Base-by-base conservation (phyloP, 2,113 vertebrate genomes). In the Zingel zingel region DNA sequence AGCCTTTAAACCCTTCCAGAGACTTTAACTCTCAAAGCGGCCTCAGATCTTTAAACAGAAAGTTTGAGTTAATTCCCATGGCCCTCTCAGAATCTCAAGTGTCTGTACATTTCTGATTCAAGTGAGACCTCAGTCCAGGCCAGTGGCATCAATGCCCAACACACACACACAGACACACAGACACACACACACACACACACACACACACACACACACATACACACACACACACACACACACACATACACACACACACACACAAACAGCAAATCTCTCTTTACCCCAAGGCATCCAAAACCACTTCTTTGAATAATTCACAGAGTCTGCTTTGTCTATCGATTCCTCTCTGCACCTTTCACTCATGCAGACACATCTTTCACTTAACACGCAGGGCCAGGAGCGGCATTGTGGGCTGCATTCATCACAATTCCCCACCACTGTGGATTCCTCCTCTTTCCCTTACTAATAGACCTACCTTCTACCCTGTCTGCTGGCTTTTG, bases 291-390 rank as follows among this genome's bases (percentile, higher is more conserved):
- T 65, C 85, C 43, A 51, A 58, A 88, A 83, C 66, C 79, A 77
- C 56, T 48, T 83, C 82, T 79, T 82, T 94, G 91, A 93, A 93
- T 94, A 90, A 94, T 93, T 93, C 92, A 92, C 86, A 0, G 0
- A 59, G 70, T n/a, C 64, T 72, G 80, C 86, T 93, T 89, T 87
- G 91, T 89, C 85, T 86, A 94, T 93, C 66, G 89, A 92, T 93
- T 84, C 50, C 59, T 67, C 63, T 82, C 57, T 80, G 53, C 59
- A 72, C 18, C 67, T 79, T 71, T 80, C 76, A 51, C 85, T 85
- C 90, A 80, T 72, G 58, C 81, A 84, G 65, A 78, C 86, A 88
- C 82, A 83, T 90, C 82, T 88, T 75, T 90, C 86, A 86, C 79
- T 88, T 84, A 85, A 88, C 86, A 74, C 59, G 2, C 23, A 0